Conservation (phyloP, 2,888 invertebrate species). For the Thera britannica region DNA sequence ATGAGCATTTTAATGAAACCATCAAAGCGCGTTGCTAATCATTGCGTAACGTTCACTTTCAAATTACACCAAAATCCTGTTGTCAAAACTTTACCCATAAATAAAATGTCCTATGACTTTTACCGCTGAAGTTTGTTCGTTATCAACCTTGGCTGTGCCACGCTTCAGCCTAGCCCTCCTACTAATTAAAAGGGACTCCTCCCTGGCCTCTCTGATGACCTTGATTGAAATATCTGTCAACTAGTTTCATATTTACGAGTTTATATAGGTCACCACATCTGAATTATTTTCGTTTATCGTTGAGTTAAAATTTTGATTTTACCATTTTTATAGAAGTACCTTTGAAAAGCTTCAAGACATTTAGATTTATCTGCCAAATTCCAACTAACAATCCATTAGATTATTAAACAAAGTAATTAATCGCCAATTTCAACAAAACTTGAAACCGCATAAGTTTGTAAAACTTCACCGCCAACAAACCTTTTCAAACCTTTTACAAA, state of each 20-base stretch:
- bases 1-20: background rate
- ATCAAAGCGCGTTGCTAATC: constrained; percentile 1
- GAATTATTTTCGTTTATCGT: background rate
- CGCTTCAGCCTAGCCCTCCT: constrained; percentile 20
- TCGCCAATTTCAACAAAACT: constrained; percentile 1
- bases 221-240: constrained; percentile 22
- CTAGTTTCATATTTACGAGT: too few relatives aligned
- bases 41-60: constrained; percentile 9
- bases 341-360: too few relatives aligned
- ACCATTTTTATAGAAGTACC: too few relatives aligned
- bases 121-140: constrained; percentile 28
- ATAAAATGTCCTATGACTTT: constrained; percentile 30
- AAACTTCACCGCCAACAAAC: constrained; percentile 10
- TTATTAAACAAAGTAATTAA: too few relatives aligned
- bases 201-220: constrained; percentile 12
- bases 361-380: too few relatives aligned
- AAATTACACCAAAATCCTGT: constrained; percentile 21
- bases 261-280: background rate
- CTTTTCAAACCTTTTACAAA: constrained; percentile 16
- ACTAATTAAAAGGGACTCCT: constrained; percentile 31
- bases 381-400: too few relatives aligned
- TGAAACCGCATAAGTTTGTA: background rate
- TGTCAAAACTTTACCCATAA: constrained; percentile 31
- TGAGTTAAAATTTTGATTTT: too few relatives aligned
- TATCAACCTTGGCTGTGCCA: constrained; percentile 24